A percentile compares a stretch with the other conserved stretches of the same genome.
Conservation (phyloP, 2,888 invertebrate genomes). For the Ptychoptera albimana region DNA sequence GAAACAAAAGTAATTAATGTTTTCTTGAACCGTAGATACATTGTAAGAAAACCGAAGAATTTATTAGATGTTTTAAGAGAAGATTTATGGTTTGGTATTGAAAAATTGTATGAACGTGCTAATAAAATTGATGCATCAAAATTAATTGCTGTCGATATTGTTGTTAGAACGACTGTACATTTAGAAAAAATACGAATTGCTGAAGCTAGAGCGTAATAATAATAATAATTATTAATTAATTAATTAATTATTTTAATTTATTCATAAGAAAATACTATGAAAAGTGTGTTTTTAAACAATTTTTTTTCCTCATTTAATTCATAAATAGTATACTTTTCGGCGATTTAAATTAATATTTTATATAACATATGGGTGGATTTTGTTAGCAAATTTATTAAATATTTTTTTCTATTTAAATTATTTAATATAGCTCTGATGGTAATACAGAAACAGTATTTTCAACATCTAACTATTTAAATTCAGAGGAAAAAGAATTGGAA, state of each 20-base stretch:
- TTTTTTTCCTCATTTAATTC: too few relatives aligned
- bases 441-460: constrained; percentile 52
- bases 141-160: constrained; percentile 67
- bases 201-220: constrained; percentile 58
- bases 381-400: too few relatives aligned
- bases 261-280: too few relatives aligned
- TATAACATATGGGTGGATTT: neutral
- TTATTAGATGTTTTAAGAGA: constrained; percentile 52
- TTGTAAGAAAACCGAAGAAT: constrained; percentile 49
- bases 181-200: constrained; percentile 71
- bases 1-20: neutral
- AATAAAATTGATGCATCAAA: constrained; percentile 65
- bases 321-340: constrained; percentile 3
- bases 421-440: constrained; percentile 38
- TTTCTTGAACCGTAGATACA: constrained; percentile 25
- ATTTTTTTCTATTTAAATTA: too few relatives aligned
- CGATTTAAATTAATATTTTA: too few relatives aligned
- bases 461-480: constrained; percentile 55
- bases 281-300: neutral
- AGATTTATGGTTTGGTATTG: constrained; percentile 69
- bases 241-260: constrained; percentile 2
- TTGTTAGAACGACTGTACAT: constrained; percentile 65
- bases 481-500: constrained; percentile 57
- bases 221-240: too few relatives aligned
- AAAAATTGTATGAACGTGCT: constrained; percentile 55